Evolutionary conservation across 2,113 vertebrate genomes (phyloP), one percentile per base, ranked within the genome.

Genomic region (Globicephala melas): DNA sequence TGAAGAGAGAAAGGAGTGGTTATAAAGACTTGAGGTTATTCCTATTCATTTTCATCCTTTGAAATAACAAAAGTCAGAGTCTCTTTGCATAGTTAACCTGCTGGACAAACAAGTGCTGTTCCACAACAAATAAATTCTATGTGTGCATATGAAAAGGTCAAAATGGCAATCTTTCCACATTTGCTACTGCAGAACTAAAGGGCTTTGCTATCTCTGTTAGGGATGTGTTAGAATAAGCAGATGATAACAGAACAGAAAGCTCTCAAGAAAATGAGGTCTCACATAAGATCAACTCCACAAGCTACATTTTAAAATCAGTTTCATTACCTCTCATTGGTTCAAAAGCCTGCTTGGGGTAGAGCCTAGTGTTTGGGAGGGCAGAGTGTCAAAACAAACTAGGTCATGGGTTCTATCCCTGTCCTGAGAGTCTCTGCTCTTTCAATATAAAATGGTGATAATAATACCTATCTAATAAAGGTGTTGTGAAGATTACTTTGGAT

Each of bases 201-300:
- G 11, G 2, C 11, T 62, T 26, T 60, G 77, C 50, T 36, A 17
- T 80, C 44, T 93, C 23, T 92, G 8, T 60, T 85, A 18, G 47
- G 1, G 2, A 65, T 90, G n/a, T 73, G 5, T 81, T 88, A 33
- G 8, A 93, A 93, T 84, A 76, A 96, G 44, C 33, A 25, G 84
- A 55, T n/a, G 28, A 38, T 55, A 89, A 62, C 0, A 84, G 36
- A 95, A 92, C 4, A 90, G 58, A 77, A 96, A 83, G 6, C 26
- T 90, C 63, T 90, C 67, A 71, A 90, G 87, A 82, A 96, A 87
- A 88, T 33, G 31, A 71, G 21, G n/a, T 81, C n/a, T 60, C 90
- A 28, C n/a, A 25, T 33, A 28, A 94, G 81, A 84, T 3, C 17
- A 82, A 53, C 25, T 88, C 70, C 33, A 55, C 11, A 55, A 71